These are phyloP conservation scores for Lochmaea capreae DNA, from an alignment of 2,888 invertebrate genomes.

Conservation along the genomic window DNA sequence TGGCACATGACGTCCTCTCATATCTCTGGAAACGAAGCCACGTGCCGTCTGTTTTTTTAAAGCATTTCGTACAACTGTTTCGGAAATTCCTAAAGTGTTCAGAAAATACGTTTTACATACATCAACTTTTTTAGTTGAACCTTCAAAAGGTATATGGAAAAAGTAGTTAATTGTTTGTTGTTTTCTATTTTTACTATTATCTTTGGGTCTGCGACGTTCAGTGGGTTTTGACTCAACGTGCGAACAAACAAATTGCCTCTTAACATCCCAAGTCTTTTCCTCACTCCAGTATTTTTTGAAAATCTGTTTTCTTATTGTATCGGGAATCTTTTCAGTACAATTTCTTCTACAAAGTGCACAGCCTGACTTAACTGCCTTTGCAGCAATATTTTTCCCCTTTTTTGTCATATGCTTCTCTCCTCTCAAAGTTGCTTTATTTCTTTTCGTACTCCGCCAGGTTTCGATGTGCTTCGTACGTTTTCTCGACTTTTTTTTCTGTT, in stretches of 20 bases:
- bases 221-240: constrained; percentile 5
- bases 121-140: no score
- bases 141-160: no score
- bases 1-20: constrained; percentile 34
- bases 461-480: neutral
- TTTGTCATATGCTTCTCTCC: no score
- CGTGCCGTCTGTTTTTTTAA: constrained; percentile 25
- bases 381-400: no score
- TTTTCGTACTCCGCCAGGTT: neutral
- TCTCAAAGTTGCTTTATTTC: no score
- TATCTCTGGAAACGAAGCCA: constrained; percentile 32
- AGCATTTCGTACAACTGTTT: constrained; percentile 27
- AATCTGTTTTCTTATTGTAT: neutral
- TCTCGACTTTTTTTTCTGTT: constrained; percentile 5
- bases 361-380: no score
- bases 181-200: neutral
- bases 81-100: constrained; percentile 30
- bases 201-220: constrained; percentile 13
- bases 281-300: constrained; percentile 12
- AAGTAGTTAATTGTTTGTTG: no score
- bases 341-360: neutral
- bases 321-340: neutral
- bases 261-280: constrained; percentile 12
- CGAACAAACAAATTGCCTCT: constrained; percentile 13
- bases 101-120: no score